Base-by-base conservation (phyloP, 2,113 vertebrate genomes). In the Oxyura jamaicensis region DNA sequence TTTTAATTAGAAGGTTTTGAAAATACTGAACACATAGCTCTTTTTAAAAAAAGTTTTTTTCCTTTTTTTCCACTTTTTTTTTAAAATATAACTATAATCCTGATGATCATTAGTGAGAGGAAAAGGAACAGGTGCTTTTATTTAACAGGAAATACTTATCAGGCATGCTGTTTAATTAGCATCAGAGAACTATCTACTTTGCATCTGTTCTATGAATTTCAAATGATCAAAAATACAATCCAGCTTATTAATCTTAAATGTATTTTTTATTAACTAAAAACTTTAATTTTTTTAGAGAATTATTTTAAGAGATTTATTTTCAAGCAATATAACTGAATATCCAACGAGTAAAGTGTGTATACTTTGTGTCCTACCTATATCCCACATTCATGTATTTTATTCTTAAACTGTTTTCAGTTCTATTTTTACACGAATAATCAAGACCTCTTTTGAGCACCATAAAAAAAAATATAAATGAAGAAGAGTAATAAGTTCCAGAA, bases 371-470 rank as follows among this genome's bases (percentile, higher is more conserved):
- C 41, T 95, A 25, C 66, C 42, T 63, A 7, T 71, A 35, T 84
- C 35, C 56, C n/a, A 8, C 33, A 46, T 74, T 71, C 84, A 76
- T 71, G 23, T 31, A 22, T 90, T 95, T 95, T 89, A 62, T 91
- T 94, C 39, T 82, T 94, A 88, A 52, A 53, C 35, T 83, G 3
- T 86, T 77, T 74, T 90, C 35, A 95, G 19, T 91, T 92, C 75
- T 71, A 20, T 86, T 96, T 85, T 74, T 86, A 6, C 94, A 44
- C 16, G 92, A 97, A 60, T 88, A 95, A 88, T 55, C 56, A 80
- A 91, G 56, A 58, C 75, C 74, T 77, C 44, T 95, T 80, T 56
- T 90, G 62, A 74, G 74, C 46, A 87, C 41, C 52, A 62, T 74
- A 52, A 78, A 79, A 88, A 42, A n/a, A n/a, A n/a, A n/a, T 91